A percentile compares a stretch with the other conserved stretches of the same genome.
These are phyloP conservation scores for Aromia moschata DNA, from an alignment of 2,888 invertebrate genomes.

Conservation along the genomic window DNA sequence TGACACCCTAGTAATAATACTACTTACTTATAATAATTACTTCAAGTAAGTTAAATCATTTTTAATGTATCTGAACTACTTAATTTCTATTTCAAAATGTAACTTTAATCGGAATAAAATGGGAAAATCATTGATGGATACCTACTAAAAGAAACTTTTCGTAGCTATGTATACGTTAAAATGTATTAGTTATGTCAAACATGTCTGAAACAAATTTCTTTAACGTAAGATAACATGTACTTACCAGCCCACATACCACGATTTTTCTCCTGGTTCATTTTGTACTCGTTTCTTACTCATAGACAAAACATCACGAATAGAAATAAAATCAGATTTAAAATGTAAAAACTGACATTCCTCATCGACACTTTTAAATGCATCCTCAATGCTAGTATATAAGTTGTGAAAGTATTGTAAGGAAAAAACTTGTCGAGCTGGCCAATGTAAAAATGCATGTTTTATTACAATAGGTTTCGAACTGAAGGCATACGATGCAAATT, in stretches of 20 bases:
- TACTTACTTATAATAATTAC: too few relatives aligned
- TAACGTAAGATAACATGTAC: slow-evolving; percentile 53
- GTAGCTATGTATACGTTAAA: too few relatives aligned
- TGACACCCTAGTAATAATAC: too few relatives aligned
- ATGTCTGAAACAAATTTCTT: slow-evolving; percentile 9
- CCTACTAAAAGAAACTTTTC: too few relatives aligned
- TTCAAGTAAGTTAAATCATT: too few relatives aligned
- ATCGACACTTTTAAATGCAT: slow-evolving; percentile 77
- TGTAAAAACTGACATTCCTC: slow-evolving; percentile 89
- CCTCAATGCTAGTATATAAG: slow-evolving; percentile 73
- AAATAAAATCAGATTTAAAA: slow-evolving; percentile 83
- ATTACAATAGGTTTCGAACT: slow-evolving; percentile 82
- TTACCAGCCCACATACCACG: slow-evolving; percentile 94
- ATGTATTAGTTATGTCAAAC: too few relatives aligned
- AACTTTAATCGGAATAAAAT: too few relatives aligned
- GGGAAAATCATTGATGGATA: too few relatives aligned
- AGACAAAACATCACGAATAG: slow-evolving; percentile 78
- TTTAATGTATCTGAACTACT: too few relatives aligned
- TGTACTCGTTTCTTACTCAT: slow-evolving; percentile 75
- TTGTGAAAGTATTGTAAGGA: slow-evolving; percentile 74
- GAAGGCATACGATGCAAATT: slow-evolving; percentile 80
- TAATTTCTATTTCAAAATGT: too few relatives aligned
- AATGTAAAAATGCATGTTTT: slow-evolving; percentile 77
- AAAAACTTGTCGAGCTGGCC: slow-evolving; percentile 78
- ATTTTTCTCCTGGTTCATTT: slow-evolving; percentile 70